These are phyloP conservation scores for Tapera naevia DNA, from an alignment of 2,797 vertebrate genomes.

Conservation along the genomic window DNA sequence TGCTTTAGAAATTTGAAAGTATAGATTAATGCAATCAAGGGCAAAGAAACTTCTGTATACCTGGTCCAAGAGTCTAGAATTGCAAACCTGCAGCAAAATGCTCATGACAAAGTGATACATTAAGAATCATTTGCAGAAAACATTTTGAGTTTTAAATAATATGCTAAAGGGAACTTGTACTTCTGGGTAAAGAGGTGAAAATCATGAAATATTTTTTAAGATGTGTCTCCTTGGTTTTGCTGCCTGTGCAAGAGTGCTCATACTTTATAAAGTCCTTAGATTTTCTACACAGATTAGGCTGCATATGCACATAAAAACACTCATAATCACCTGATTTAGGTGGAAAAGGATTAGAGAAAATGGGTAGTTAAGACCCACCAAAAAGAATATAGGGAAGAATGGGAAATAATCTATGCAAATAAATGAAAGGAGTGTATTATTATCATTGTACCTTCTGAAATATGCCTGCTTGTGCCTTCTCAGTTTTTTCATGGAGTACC, in stretches of 20 bases:
- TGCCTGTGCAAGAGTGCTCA: neutral
- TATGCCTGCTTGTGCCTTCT: neutral
- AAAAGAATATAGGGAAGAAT: neutral
- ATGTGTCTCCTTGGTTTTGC: neutral
- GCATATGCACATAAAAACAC: neutral
- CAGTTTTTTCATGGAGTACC: neutral
- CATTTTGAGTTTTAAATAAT: neutral
- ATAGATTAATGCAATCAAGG: neutral
- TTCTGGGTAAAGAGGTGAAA: neutral
- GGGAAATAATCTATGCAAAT: neutral
- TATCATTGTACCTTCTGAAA: neutral
- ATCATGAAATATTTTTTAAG: neutral
- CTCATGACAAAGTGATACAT: neutral
- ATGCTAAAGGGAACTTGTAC: neutral
- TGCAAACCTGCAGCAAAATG: neutral
- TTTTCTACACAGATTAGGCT: neutral
- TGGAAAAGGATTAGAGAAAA: neutral
- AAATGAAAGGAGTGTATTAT: neutral
- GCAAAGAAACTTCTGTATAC: neutral
- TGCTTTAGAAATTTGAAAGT: neutral
- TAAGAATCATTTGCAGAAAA: neutral
- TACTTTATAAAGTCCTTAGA: neutral
- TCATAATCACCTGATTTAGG: neutral
- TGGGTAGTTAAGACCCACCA: neutral
- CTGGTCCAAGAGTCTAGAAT: neutral